Evolutionary conservation across 2,113 vertebrate species (phyloP), one percentile per base, ranked within the genome.

Genomic region (Phylloscopus trochiloides): DNA sequence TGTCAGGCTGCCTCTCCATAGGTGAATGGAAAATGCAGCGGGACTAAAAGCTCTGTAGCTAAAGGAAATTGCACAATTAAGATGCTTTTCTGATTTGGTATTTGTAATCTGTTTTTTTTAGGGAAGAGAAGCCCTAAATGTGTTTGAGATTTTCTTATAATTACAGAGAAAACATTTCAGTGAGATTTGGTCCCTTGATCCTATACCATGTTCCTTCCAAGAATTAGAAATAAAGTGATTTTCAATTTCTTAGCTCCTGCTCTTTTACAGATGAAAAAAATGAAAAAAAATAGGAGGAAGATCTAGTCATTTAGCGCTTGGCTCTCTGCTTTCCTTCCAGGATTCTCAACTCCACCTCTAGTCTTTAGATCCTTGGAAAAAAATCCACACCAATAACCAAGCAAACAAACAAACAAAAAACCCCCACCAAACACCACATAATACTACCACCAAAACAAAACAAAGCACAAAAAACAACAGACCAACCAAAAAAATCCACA

Each of bases 11-110:
- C 34, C 38, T 91, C 88, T 94, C 85, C 54, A 63, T 40, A 95
- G 95, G 92, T 75, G 70, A 94, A 86, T 51, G 52, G 72, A 77
- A 90, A 95, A 92, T 90, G 63, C 51, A 88, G 54, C 6, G 17
- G 52, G 47, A 92, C 77, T 83, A 89, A 96, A 95, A 96, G 76
- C 47, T 73, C 45, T 76, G 74, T n/a, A 65, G 76, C 77, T 87
- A 78, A 86, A 90, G 59, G 50, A 57, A 94, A 79, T 31, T 14
- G 57, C 71, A 90, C 77, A 58, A 12, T 32, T 65, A 54, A 82
- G 59, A 71, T 54, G n/a, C 25, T 66, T 75, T 79, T 73, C 43
- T 55, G 20, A 62, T 40, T 31, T 45, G 34, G 34, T 63, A 55
- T 77, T 80, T 85, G 62, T 73, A 90, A 78, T 81, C 32, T 77